Conservation (phyloP, 2,888 invertebrate genomes). For the Polydrusus pterygomalis region DNA sequence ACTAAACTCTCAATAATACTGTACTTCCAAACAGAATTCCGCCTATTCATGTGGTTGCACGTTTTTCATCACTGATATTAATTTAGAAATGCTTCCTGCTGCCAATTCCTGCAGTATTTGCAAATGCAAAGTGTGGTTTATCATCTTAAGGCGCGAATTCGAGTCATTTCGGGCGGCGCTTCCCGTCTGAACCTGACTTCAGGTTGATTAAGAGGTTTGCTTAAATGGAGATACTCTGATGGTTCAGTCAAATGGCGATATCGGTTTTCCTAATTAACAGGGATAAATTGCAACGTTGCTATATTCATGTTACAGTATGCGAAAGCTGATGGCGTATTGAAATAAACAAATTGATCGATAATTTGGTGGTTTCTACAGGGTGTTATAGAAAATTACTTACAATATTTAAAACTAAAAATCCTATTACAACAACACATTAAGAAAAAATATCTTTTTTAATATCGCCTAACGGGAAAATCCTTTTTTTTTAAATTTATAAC, state of each 20-base stretch:
- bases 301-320: not conserved
- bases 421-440: too few species aligned
- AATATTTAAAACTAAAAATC: too few species aligned
- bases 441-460: too few species aligned
- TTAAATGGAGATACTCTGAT: conserved; percentile 29
- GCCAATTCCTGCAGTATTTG: conserved; percentile 21
- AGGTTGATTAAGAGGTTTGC: conserved; percentile 30
- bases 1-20: too few species aligned
- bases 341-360: not conserved
- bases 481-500: too few species aligned
- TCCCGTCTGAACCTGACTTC: conserved; percentile 29
- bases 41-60: not conserved
- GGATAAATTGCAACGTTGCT: conserved; percentile 21
- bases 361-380: too few species aligned
- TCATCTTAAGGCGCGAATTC: conserved; percentile 6
- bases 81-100: not conserved
- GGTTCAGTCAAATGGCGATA: conserved; percentile 14
- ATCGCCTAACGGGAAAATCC: too few species aligned
- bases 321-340: not conserved
- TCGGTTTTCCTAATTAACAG: conserved; percentile 21
- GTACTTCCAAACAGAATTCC: too few species aligned
- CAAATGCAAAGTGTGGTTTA: conserved; percentile 21
- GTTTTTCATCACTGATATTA: not conserved
- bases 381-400: too few species aligned
- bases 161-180: not conserved